Conservation (phyloP, 1,140 invertebrate species). For the Drosophila pachea region DNA sequence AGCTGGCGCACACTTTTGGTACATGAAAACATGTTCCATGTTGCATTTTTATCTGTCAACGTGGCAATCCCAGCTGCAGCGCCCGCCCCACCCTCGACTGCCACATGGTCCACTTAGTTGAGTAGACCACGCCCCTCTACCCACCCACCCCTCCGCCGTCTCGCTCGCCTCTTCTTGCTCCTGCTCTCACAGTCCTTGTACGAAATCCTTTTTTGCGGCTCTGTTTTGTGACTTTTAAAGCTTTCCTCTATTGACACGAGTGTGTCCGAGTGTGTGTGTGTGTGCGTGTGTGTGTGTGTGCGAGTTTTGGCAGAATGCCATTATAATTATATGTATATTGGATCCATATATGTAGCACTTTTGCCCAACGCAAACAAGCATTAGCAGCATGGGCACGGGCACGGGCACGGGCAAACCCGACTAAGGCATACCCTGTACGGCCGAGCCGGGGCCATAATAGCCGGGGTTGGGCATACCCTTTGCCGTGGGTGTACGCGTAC, state of each 20-base stretch:
- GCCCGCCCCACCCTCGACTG: not conserved
- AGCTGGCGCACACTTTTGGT: slow-evolving; percentile 16
- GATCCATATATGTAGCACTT: slow-evolving; percentile 19
- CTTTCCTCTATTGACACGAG: slow-evolving; percentile 7
- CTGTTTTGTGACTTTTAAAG: slow-evolving; percentile 17
- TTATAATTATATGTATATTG: slow-evolving; percentile 69
- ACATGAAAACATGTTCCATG: slow-evolving; percentile 34
- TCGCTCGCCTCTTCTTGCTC: too few species aligned
- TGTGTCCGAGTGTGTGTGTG: not conserved
- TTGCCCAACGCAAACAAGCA: slow-evolving; percentile 14
- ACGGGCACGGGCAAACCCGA: not conserved
- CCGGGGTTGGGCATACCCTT: not conserved
- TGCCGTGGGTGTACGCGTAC: not conserved
- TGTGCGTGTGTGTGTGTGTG: slow-evolving; percentile 4
- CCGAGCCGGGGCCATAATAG: not conserved
- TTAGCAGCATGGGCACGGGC: not conserved
- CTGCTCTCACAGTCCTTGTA: too few species aligned
- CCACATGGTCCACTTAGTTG: too few species aligned
- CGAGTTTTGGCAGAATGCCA: slow-evolving; percentile 68
- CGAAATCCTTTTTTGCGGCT: slow-evolving; percentile 2
- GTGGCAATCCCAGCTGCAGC: slow-evolving; percentile 24
- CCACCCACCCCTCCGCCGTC: not conserved
- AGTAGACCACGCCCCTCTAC: not conserved
- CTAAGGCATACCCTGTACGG: not conserved
- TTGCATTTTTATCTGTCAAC: slow-evolving; percentile 40